phyloP scores from a whole-genome alignment of 2,113 vertebrate species.

The Chaenogobius annularis region DNA sequence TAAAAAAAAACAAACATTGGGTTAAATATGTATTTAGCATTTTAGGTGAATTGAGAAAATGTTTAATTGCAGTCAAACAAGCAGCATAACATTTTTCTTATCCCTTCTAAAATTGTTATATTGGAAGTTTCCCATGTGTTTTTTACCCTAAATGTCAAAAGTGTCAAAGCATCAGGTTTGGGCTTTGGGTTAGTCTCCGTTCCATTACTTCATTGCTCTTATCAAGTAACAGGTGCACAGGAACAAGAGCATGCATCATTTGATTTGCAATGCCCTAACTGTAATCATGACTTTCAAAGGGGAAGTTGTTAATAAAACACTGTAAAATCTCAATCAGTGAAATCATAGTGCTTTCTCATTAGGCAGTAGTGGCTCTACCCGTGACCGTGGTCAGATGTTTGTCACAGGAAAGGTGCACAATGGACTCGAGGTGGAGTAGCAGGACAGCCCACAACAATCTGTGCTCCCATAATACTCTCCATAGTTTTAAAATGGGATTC shows the following conservation, averaged over 20 bases:
- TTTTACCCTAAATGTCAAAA: background rate
- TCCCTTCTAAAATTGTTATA: too few species aligned
- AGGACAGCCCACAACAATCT: slow-evolving; percentile 7
- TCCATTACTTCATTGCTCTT: slow-evolving; percentile 1
- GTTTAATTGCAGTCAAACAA: too few species aligned
- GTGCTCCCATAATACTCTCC: slow-evolving; percentile 18
- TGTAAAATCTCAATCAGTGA: slow-evolving; percentile 5
- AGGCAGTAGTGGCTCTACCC: slow-evolving; percentile 34
- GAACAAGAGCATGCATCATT: background rate
- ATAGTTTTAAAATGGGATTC: slow-evolving; percentile 23
- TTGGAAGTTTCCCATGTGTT: too few species aligned
- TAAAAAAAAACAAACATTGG: background rate
- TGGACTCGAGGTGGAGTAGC: slow-evolving; percentile 40
- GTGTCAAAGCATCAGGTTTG: background rate
- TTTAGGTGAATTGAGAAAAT: background rate
- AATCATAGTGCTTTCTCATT: slow-evolving; percentile 16
- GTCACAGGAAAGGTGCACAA: slow-evolving; percentile 55
- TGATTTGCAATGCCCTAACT: background rate
- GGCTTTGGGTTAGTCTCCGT: background rate
- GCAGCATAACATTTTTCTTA: too few species aligned
- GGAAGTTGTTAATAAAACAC: slow-evolving; percentile 4
- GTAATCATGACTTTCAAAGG: background rate
- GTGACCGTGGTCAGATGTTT: slow-evolving; percentile 56
- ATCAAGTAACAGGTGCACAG: slow-evolving; percentile 18
- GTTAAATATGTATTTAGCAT: background rate